Evolutionary conservation across 37 sponge, comb jelly and placozoan species (phyloP), one percentile per base, ranked within the genome.

Genomic region (Trichoplax adhaerens): DNA sequence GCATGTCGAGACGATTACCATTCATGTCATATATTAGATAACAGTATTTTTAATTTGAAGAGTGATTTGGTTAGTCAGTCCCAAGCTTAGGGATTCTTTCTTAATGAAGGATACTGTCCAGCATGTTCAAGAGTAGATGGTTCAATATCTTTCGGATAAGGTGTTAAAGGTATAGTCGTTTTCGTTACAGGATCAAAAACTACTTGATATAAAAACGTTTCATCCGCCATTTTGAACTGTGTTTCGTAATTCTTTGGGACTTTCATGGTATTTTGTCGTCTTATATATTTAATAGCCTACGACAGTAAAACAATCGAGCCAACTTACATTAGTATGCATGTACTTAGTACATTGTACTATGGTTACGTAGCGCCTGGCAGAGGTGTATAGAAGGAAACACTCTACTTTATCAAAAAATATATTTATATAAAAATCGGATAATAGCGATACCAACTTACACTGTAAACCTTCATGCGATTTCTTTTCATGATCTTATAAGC

Each of bases 401-500:
- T n/a, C 62, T 60, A 60, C 29, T 29, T 29, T 29, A 29, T 0
- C 29, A 29, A 29, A 29, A 29, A 29, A 29, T 29, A 29, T 29
- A 29, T 29, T 29, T 29, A 29, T 29, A 29, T 29, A 29, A 29
- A 29, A 29, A 29, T 29, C 29, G 29, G 29, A 29, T 29, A 29
- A 29, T 29, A 29, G 29, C 29, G 29, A 12, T 60, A 60, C 62
- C 12, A 60, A 8, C 8, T 64, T 65, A 86, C 94, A 68, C 77
- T 80, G 0, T 70, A 55, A 3, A 85, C 79, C 50, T 93, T 85
- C 55, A 76, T 68, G 10, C 76, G 73, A 69, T 65, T 85, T 73
- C 80, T 85, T 65, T 72, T 83, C 81, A 96, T 78, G 68, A 91
- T 75, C 68, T 96, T 96, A 56, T 77, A 67, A n/a, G 93, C 85